Evolutionary conservation across 2,888 invertebrate species (phyloP).

Genomic region (Amitus sp.): DNA sequence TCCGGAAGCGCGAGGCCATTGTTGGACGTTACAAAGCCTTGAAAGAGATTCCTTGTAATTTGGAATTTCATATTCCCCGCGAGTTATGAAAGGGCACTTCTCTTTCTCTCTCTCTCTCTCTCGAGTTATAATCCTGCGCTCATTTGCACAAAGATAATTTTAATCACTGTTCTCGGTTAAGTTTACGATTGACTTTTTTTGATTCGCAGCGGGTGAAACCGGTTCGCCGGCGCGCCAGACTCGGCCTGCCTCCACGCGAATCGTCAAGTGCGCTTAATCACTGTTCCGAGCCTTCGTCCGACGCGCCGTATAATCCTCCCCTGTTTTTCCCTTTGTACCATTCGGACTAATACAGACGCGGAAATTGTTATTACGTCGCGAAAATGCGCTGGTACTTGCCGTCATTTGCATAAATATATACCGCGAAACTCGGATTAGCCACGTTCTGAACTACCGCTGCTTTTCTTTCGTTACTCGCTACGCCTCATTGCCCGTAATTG

Average conservation of each 20-base stretch:
- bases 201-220: no score
- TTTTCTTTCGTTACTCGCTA: no score
- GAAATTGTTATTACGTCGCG: slow-evolving; percentile 1
- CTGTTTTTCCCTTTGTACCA: slow-evolving; percentile 20
- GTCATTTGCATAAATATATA: not conserved
- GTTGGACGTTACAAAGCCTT: no score
- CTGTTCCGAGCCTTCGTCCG: slow-evolving; percentile 24
- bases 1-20: no score
- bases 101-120: no score
- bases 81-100: not conserved
- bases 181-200: not conserved
- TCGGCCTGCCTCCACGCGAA: slow-evolving; percentile 29
- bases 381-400: not conserved
- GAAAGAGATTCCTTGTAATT: no score
- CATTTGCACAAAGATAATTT: not conserved
- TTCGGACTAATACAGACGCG: slow-evolving; percentile 3
- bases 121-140: not conserved
- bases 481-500: no score
- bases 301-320: slow-evolving; percentile 27
- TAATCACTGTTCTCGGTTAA: not conserved
- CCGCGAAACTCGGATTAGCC: not conserved
- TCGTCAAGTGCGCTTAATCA: slow-evolving; percentile 35
- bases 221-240: slow-evolving; percentile 2
- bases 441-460: no score
- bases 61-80: not conserved